phyloP scores from a whole-genome alignment of 2,888 invertebrate species.

The Lasioglossum zephyrum region DNA sequence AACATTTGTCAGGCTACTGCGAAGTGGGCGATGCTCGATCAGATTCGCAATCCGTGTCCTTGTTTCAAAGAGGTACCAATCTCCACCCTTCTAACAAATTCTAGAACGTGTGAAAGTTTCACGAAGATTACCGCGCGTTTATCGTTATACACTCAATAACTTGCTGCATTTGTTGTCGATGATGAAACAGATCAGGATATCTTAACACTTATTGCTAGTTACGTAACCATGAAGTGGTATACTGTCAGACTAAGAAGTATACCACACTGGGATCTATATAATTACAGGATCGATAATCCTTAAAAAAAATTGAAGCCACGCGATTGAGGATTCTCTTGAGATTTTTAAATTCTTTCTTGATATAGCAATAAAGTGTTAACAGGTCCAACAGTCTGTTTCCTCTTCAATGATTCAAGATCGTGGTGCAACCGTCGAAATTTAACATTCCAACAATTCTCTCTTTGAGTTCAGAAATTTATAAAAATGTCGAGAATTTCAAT shows the following conservation, averaged over 20 bases:
- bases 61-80: conserved; percentile 93
- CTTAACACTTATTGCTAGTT: neutral
- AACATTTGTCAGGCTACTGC: conserved; percentile 98
- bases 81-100: neutral
- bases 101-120: neutral
- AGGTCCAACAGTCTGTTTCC: neutral
- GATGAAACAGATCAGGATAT: neutral
- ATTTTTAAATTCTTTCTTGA: neutral
- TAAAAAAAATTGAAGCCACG: no score
- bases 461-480: neutral
- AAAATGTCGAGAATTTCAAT: no score
- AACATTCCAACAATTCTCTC: no score
- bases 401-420: neutral
- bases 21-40: conserved; percentile 98
- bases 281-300: no score
- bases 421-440: neutral
- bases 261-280: no score
- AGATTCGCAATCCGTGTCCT: conserved; percentile 94
- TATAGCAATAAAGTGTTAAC: neutral
- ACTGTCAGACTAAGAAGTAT: no score
- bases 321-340: neutral
- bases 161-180: neutral
- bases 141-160: neutral
- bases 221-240: neutral
- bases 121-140: neutral